Conservation (phyloP, 1,140 invertebrate species). For the Centruroides sculpturatus region DNA sequence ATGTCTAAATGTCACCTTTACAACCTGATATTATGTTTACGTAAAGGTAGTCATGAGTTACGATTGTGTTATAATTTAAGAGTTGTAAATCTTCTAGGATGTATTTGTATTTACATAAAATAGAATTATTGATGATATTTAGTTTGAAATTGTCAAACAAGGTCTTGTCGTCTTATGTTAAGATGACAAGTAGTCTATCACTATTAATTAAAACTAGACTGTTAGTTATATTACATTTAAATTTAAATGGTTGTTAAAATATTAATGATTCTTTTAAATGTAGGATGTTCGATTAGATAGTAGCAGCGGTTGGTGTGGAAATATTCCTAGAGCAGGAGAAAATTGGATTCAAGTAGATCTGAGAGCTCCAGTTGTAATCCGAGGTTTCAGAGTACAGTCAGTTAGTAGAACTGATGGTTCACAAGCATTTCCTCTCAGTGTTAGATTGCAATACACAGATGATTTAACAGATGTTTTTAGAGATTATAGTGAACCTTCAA, state of each 20-base stretch:
- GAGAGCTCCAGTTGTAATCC: conserved; percentile 72
- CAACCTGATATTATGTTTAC: no score
- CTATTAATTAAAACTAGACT: no score
- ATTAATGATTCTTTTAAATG: conserved; percentile 3
- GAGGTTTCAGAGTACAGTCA: conserved; percentile 77
- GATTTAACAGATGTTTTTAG: conserved; percentile 75
- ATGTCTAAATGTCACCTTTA: no score
- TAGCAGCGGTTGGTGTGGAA: conserved; percentile 77
- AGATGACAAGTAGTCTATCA: no score
- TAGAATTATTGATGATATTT: no score
- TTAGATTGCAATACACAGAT: conserved; percentile 72
- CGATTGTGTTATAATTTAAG: no score
- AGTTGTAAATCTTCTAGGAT: no score
- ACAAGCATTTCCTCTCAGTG: conserved; percentile 70
- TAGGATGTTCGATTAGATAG: conserved; percentile 65
- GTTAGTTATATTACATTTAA: no score
- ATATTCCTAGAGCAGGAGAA: conserved; percentile 57
- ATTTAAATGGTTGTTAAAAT: neutral
- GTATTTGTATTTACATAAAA: no score
- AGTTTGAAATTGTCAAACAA: no score
- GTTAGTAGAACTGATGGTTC: conserved; percentile 55
- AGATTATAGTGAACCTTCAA: conserved; percentile 80
- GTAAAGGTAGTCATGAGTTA: no score
- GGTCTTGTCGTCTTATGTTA: no score
- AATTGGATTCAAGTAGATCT: conserved; percentile 78